Base-by-base conservation (phyloP, 92 coral and sea anemone species). In the Epizoanthus rinbou region DNA sequence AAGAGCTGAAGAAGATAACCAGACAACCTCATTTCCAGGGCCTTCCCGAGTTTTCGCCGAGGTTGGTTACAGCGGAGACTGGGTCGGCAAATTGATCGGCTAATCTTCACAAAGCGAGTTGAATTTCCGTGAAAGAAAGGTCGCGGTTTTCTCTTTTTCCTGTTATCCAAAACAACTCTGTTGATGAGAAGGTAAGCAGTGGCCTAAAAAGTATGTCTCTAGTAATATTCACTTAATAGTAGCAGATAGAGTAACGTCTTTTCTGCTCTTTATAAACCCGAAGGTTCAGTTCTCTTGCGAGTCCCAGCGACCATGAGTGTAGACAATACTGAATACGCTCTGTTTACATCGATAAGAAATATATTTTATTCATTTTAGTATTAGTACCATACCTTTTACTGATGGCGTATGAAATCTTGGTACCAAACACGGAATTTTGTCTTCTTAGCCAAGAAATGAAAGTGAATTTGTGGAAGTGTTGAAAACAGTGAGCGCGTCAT, bases 341-440 rank as follows among this genome's bases (percentile, higher is more conserved):
- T 76, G 81, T 76, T 76, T 76, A 76, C 81, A 76, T 76, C 69
- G n/a, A 6, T 66, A 33, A 37, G 53, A 76, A 59, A 23, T 17
- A 58, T 14, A 9, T 10, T 37, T 76, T 35, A 4, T 31, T 76
- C 62, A 76, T 59, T 35, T 58, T 33, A 3, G 37, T 76, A 53
- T 37, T 11, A 68, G 33, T 64, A 11, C 39, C 53, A 53, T 18
- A 66, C 23, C 6, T 16, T 16, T 59, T 35, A 39, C 81, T 37
- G 23, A 76, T 19, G 43, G 31, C 14, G 35, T 37, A 59, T 58
- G 62, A 75, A 31, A 58, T 76, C 23, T 10, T 37, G 33, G 14
- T 18, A 35, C 39, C 81, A 59, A 18, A 76, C 9, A 6, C 69
- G 41, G 58, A 19, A 22, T 58, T 59, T 41, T 18, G 31, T 37